Base-by-base conservation (phyloP, 2,113 vertebrate species). In the Orycteropus afer region DNA sequence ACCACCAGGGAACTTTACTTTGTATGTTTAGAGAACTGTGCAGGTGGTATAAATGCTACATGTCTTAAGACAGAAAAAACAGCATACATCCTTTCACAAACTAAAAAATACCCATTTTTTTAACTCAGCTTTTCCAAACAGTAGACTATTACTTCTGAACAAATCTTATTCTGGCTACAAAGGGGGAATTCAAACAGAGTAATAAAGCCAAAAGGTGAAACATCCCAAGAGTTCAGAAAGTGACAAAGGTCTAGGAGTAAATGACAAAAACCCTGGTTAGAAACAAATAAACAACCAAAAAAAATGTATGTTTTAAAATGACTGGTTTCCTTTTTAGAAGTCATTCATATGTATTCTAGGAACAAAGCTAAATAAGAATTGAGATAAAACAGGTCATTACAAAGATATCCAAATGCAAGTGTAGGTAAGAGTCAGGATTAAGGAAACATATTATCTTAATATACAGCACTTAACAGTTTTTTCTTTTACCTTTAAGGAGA, bases 401-500 rank as follows among this genome's bases (percentile, higher is more conserved):
- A 78, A 94, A 85, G 42, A 86, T 89, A 87, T 8, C 18, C 86
- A 87, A 87, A 84, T 55, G 84, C 17, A 94, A 97, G 53, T 81
- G 17, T 14, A 65, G 51, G 71, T 80, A 76, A 71, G 53, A 12
- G 1, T 85, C 47, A 82, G 61, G n/a, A 93, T 78, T 69, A 88
- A 92, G 15, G 40, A 82, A 87, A 93, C 89, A 88, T n/a, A n/a
- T n/a, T n/a, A n/a, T n/a, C 76, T 81, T 69, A 91, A 88, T 92
- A 73, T 49, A 79, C 57, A 80, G 40, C 47, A 89, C 53, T 78
- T 86, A 83, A 89, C 14, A 88, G 45, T 63, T 59, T 61, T 67
- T 40, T 86, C 13, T 89, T 97, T 98, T 98, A 99, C 99, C 99
- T 99, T 99, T 97, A 99, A 98, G 82, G 99, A 99, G 77, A 99